Base-by-base conservation (phyloP, 2,113 vertebrate genomes). In the Siniperca knerii region DNA sequence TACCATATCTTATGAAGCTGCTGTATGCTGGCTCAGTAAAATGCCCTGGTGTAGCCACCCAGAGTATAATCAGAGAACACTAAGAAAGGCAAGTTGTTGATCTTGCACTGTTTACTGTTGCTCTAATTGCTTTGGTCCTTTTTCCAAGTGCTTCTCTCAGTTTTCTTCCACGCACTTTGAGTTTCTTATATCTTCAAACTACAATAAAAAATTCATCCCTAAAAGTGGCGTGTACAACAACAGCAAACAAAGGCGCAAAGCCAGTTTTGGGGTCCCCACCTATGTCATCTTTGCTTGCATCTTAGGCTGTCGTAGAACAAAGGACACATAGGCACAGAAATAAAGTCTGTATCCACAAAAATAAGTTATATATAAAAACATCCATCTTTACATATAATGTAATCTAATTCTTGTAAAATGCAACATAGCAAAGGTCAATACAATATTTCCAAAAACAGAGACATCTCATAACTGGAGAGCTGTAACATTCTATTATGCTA, bases 401-500 rank as follows among this genome's bases (percentile, higher is more conserved):
- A 62, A 82, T 77, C 55, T 29, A 58, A 44, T 21, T 20, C 5
- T 21, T 62, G n/a, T 75, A 48, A 89, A 85, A 69, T 77, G 64
- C 75, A 82, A 86, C 42, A 52, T 25, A 73, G 75, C 64, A 76
- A 65, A 73, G 86, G 70, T 77, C 60, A 79, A 72, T 62, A 57
- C 74, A 76, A 25, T 48, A 44, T 54, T 54, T 68, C 66, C 67
- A 65, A 42, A 71, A 82, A 46, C 0, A 2, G 58, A 57, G 68
- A 48, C 61, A 40, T 85, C 62, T 83, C 33, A 46, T 77, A 69
- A 65, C 33, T 46, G 58, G 35, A 82, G 77, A 81, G 68, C 60
- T 82, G 84, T 79, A 82, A 79, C 80, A 77, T 85, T 77, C 46
- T 76, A 64, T 87, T 77, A 79, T 62, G 48, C 78, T 54, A 25